phyloP scores from a whole-genome alignment of 2,113 vertebrate genomes.

The Bufo bufo region DNA sequence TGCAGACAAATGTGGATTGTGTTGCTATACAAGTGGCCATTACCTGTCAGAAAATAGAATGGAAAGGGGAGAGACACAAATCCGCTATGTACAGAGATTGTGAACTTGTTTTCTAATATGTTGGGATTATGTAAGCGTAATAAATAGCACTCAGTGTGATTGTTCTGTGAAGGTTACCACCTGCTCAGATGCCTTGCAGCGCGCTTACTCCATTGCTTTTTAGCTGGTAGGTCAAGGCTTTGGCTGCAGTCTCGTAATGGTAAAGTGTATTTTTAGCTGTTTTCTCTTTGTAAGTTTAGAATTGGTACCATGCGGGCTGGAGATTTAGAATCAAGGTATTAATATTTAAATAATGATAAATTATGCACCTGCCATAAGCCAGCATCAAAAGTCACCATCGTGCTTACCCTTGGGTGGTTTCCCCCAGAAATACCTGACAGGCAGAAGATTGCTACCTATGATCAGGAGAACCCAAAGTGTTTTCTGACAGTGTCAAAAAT shows the following conservation, averaged over 20 bases:
- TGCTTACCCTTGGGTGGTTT: not conserved
- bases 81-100: not conserved
- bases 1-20: not conserved
- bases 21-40: not conserved
- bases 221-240: not conserved
- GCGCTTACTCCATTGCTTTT: not conserved
- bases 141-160: not conserved
- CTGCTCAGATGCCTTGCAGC: not conserved
- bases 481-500: not conserved
- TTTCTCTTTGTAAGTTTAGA: not conserved
- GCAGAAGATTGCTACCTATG: not conserved
- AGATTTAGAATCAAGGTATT: not conserved
- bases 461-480: not conserved
- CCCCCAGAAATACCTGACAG: not conserved
- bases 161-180: constrained; percentile 26
- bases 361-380: not conserved
- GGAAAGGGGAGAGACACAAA: not conserved
- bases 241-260: not conserved
- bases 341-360: not conserved
- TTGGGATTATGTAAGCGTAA: not conserved
- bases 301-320: not conserved
- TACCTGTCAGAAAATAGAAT: not conserved
- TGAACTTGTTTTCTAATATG: not conserved
- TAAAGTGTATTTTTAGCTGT: not conserved
- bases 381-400: not conserved